phyloP scores from a whole-genome alignment of 2,888 invertebrate genomes.

The Athetis lepigone region DNA sequence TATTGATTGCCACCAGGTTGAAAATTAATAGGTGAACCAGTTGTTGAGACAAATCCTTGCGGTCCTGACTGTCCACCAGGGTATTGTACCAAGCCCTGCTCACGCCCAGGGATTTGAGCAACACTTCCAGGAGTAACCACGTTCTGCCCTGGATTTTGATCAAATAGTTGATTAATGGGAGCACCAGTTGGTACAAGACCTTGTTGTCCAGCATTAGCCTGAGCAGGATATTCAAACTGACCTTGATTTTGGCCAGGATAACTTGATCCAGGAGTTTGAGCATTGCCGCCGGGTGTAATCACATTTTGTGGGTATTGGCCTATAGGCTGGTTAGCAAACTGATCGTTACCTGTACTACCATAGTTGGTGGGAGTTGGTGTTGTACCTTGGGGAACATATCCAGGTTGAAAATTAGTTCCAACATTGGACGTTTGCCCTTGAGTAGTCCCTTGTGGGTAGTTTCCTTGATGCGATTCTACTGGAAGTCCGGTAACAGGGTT shows the following conservation, averaged over 20 bases:
- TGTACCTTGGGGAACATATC: neutral
- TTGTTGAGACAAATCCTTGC: constrained; percentile 9
- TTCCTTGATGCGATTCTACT: constrained; percentile 18
- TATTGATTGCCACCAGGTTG: constrained; percentile 19
- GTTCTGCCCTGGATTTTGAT: constrained; percentile 27
- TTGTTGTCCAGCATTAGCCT: constrained; percentile 13
- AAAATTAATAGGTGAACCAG: constrained; percentile 14
- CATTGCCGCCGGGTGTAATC: neutral
- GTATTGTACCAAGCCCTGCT: constrained; percentile 23
- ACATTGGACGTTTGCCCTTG: constrained; percentile 7
- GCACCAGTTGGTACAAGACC: neutral
- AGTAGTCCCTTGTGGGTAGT: neutral
- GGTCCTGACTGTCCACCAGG: constrained; percentile 19
- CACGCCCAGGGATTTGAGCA: constrained; percentile 1
- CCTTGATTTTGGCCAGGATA: constrained; percentile 4
- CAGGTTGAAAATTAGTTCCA: constrained; percentile 22
- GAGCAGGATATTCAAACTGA: constrained; percentile 14
- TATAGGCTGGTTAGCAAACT: constrained; percentile 14
- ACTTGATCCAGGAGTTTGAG: constrained; percentile 13
- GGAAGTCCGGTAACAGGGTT: constrained; percentile 54
- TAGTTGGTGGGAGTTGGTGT: neutral
- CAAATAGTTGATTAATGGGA: neutral
- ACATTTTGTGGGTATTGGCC: constrained; percentile 32
- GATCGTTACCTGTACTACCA: neutral
- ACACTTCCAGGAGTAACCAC: constrained; percentile 3